Base-by-base conservation (phyloP, 1,140 invertebrate genomes). In the Pogonus chalceus region DNA sequence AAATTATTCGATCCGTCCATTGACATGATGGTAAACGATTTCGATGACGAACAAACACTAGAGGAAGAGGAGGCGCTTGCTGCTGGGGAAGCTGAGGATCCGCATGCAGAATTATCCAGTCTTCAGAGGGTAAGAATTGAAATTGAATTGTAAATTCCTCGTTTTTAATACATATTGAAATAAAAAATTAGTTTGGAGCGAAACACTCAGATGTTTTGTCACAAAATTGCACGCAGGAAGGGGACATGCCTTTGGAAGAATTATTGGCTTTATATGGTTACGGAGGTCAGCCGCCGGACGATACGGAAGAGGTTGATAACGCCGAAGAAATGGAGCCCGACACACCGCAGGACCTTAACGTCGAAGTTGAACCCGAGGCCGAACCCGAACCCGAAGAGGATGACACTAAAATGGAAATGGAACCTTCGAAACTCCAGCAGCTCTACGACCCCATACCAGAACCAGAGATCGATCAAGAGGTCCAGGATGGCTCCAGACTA, bases 21-120 rank as follows among this genome's bases (percentile, higher is more conserved):
- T 69, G 92, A 95, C 72, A 92, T 96, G 90, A 84, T 96, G 77
- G 84, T 96, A 54, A 90, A 96, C 82, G 92, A 96, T 73, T 96
- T 92, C 76, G 93, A 96, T 74, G 94, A 96, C 76, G 94, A 97
- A 70, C 79, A 87, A 66, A 97, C 93, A 46, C 67, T 96, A 64
- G 93, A 96, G 69, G 93, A 96, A 76, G 93, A 96, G 78, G 94
- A 97, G 79, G 91, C 90, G 24, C 74, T 96, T 68, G 91, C 91
- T 65, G 86, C 87, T 58, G 80, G 83, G 61, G 89, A 90, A 72
- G 69, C 77, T 31, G 75, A 80, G 59, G 89, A 91, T 70, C 85
- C 88, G 26, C 80, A 86, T 62, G 87, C 87, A 64, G 93, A 96
- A 74, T 77, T 96, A 46, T 87, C 87, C 59, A 90, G 88, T 68